Conservation (phyloP, 2,888 invertebrate genomes). For the Amblyteles armatorius region DNA sequence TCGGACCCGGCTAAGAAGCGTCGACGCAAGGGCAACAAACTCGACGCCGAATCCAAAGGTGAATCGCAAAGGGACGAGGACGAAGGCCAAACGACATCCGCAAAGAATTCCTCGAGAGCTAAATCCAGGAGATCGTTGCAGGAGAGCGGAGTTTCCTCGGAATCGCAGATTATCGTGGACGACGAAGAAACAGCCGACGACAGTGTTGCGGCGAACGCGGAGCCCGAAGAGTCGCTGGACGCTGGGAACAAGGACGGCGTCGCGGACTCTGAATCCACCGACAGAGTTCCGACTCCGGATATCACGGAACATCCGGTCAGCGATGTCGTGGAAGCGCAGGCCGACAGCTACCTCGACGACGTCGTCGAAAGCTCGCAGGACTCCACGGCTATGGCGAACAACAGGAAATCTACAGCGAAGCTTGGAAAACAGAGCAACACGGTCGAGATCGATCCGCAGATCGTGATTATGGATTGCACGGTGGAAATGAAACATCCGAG, state of each 20-base stretch:
- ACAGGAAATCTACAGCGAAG: constrained; percentile 5
- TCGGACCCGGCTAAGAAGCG: constrained; percentile 24
- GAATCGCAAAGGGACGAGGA: constrained; percentile 5
- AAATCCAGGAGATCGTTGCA: constrained; percentile 7
- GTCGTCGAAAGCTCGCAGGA: constrained; percentile 69
- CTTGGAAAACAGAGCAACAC: not conserved
- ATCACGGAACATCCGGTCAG: not conserved
- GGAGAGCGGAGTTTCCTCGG: constrained; percentile 45
- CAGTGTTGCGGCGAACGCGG: not conserved
- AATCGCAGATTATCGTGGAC: constrained; percentile 56
- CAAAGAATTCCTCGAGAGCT: not conserved
- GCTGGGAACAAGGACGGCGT: not conserved
- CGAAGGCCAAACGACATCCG: not conserved
- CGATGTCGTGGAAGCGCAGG: not conserved
- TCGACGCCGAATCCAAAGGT: not conserved
- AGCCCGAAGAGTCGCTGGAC: constrained; percentile 4
- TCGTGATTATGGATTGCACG: not conserved
- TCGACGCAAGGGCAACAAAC: not conserved
- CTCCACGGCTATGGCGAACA: not conserved
- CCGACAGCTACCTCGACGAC: constrained; percentile 57
- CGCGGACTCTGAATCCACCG: not conserved
- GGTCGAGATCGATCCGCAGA: not conserved
- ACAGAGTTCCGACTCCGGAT: not conserved
- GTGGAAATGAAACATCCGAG: constrained; percentile 35
- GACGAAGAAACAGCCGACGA: constrained; percentile 50